phyloP scores from a whole-genome alignment of 2,797 vertebrate genomes.

The Hybognathus amarus region DNA sequence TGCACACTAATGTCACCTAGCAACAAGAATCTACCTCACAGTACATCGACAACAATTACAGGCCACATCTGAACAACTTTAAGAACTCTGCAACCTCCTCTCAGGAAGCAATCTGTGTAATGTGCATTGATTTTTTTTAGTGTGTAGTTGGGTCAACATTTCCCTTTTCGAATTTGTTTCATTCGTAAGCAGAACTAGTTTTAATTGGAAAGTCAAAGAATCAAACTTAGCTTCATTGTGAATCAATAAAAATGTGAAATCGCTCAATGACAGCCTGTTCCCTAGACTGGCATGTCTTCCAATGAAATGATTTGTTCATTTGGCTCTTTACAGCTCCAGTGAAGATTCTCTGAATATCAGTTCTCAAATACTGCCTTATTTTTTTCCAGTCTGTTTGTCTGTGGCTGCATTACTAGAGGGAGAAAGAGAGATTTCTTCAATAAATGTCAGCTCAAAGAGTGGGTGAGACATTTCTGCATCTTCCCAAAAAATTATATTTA shows the following conservation, averaged over 20 bases:
- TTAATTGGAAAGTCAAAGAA: constrained; percentile 30
- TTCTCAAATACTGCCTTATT: constrained; percentile 8
- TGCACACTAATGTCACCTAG: constrained; percentile 39
- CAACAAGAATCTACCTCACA: constrained; percentile 29
- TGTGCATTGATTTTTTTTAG: background rate
- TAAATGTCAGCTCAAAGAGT: constrained; percentile 39
- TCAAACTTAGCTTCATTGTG: background rate
- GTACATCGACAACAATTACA: constrained; percentile 14
- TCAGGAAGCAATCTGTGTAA: background rate
- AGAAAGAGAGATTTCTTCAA: constrained; percentile 28
- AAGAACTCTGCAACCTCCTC: background rate
- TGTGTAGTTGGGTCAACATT: background rate
- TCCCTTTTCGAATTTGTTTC: background rate
- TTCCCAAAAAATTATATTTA: constrained; percentile 44
- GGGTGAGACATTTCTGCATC: constrained; percentile 36
- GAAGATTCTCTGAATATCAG: constrained; percentile 24
- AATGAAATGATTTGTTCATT: constrained; percentile 45
- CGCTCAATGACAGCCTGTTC: background rate
- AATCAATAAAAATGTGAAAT: background rate
- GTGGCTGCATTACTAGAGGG: constrained; percentile 20
- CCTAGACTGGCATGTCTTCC: background rate
- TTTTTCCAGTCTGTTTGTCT: constrained; percentile 34
- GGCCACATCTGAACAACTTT: constrained; percentile 32
- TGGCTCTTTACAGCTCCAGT: constrained; percentile 17
- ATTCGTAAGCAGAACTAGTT: background rate